These are phyloP conservation scores for Scomber scombrus DNA, from an alignment of 2,113 vertebrate species.

Conservation along the genomic window DNA sequence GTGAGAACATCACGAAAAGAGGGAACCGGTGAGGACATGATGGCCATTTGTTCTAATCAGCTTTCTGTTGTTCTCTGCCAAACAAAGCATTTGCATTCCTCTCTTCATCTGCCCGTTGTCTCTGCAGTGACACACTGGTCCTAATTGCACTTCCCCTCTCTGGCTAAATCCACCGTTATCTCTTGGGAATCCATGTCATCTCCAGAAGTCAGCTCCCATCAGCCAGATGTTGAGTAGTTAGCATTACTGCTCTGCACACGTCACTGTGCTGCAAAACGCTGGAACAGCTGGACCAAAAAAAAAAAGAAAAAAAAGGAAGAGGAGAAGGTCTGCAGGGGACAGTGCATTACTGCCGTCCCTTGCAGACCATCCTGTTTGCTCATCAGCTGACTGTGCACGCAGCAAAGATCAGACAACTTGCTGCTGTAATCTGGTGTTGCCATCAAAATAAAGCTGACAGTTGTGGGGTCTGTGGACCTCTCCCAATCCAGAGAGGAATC, in stretches of 20 bases:
- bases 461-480: constrained; percentile 22
- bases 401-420: constrained; percentile 39
- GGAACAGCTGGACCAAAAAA: constrained; percentile 76
- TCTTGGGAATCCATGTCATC: constrained; percentile 83
- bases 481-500: constrained; percentile 38
- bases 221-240: constrained; percentile 84
- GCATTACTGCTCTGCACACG: constrained; percentile 76
- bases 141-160: constrained; percentile 82
- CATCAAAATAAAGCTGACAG: constrained; percentile 38
- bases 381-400: constrained; percentile 49
- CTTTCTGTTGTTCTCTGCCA: constrained; percentile 82
- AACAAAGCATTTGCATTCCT: constrained; percentile 82
- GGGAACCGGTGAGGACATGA: constrained; percentile 26
- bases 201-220: constrained; percentile 80
- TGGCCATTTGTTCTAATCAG: constrained; percentile 83
- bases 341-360: constrained; percentile 54
- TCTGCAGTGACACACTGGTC: constrained; percentile 80
- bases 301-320: constrained; percentile 17
- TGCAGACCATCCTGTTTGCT: constrained; percentile 37
- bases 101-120: constrained; percentile 73
- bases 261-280: constrained; percentile 64
- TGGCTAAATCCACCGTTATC: constrained; percentile 82
- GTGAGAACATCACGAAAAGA: constrained; percentile 39
- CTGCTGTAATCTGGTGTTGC: constrained; percentile 49
- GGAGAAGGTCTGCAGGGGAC: constrained; percentile 55